Base-by-base conservation (phyloP, 2,797 vertebrate species). In the Gila robusta region DNA sequence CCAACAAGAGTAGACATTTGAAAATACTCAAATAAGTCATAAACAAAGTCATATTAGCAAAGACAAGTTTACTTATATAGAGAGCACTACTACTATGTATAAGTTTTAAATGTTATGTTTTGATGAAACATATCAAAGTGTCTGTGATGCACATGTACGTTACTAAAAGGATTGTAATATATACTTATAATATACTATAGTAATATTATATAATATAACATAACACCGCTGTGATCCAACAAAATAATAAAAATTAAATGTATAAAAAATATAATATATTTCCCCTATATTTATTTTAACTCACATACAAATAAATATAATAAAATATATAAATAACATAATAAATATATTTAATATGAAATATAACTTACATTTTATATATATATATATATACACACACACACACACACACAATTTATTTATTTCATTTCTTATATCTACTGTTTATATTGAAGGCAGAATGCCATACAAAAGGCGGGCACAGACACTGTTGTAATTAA, bases 401-500 rank as follows among this genome's bases (percentile, higher is more conserved):
- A 39, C 7, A 39, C 39, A 41, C 2, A 41, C 41, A 41, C 9
- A 12, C 49, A 52, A 56, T 59, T n/a, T 12, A 41, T 41, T 44
- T 1, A 72, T 49, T 21, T 7, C 1, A 35, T 56, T 39, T 56
- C 4, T n/a, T 73, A 12, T 74, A 52, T 35, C 9, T 28, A 7
- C 35, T 35, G 35, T 35, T 35, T 56, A 21, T 47, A 26, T 49
- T 49, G 47, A 2, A 49, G 47, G 32, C 32, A 35, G 28, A 35
- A 21, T 26, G 23, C 2, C 6, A 5, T 16, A 28, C n/a, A 78
- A 54, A 8, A 21, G 17, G 28, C 14, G 5, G 37, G 41, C 32
- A 73, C 26, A 49, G 59, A 74, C 62, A 14, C 19, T 64, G 62
- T 4, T 79, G 19, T 70, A 84, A 79, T 70, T 84, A 70, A 16